Conservation (phyloP, 2,888 invertebrate genomes). For the Synanthedon formicaeformis region DNA sequence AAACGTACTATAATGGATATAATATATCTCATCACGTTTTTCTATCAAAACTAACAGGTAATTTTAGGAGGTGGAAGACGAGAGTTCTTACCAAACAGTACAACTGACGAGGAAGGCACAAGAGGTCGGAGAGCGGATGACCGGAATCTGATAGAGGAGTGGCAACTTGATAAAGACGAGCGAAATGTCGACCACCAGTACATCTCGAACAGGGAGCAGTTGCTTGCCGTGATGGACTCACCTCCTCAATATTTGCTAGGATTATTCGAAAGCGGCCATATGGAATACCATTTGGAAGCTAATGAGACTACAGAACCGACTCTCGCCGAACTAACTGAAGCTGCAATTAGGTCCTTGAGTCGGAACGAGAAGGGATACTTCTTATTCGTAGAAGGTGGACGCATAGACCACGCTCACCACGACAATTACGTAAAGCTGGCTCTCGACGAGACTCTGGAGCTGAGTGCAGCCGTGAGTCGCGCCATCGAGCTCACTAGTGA, state of each 20-base stretch:
- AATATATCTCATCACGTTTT: too few relatives aligned
- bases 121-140: constrained; percentile 67
- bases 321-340: constrained; percentile 61
- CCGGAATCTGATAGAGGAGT: constrained; percentile 74
- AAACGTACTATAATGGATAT: too few relatives aligned
- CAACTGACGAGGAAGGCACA: constrained; percentile 62
- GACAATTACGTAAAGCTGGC: constrained; percentile 68
- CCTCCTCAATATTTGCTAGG: constrained; percentile 75
- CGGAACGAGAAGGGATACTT: constrained; percentile 78
- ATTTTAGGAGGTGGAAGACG: constrained; percentile 80
- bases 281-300: constrained; percentile 78
- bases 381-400: constrained; percentile 79
- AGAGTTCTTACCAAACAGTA: constrained; percentile 71
- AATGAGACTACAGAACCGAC: constrained; percentile 45
- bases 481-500: constrained; percentile 49
- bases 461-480: constrained; percentile 69
- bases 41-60: constrained; percentile 40
- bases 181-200: constrained; percentile 50
- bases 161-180: constrained; percentile 63
- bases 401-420: constrained; percentile 79
- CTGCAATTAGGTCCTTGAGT: constrained; percentile 77
- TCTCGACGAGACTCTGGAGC: constrained; percentile 76
- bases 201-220: constrained; percentile 70
- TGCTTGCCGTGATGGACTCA: constrained; percentile 41
- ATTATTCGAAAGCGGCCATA: constrained; percentile 72